Evolutionary conservation across 2,797 vertebrate species (phyloP).

Genomic region (Tadarida brasiliensis): DNA sequence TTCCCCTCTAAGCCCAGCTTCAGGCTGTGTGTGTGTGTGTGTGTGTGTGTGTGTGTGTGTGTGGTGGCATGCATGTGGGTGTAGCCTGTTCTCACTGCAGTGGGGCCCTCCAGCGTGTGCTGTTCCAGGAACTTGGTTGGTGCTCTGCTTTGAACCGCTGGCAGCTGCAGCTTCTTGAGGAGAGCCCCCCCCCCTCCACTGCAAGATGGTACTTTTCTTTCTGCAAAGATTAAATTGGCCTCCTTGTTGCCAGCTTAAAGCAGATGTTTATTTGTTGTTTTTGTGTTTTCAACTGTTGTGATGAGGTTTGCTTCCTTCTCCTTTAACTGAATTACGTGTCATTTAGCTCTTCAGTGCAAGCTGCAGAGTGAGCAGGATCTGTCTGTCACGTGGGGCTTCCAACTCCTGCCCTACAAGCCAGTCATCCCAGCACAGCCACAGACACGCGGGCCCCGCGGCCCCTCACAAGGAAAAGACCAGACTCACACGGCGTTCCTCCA

Average conservation of each 20-base stretch:
- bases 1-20: not conserved
- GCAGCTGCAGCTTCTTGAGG: conserved; percentile 82
- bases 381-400: not conserved
- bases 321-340: conserved; percentile 81
- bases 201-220: conserved; percentile 77
- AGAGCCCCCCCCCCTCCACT: conserved; percentile 21
- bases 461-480: not conserved
- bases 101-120: not conserved
- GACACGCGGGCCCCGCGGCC: not conserved
- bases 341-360: conserved; percentile 70
- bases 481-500: not conserved
- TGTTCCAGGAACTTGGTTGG: conserved; percentile 70
- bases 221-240: conserved; percentile 82
- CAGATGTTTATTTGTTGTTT: conserved; percentile 88
- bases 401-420: not conserved
- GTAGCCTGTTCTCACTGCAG: not conserved
- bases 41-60: not conserved
- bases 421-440: not conserved
- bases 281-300: conserved; percentile 77
- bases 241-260: conserved; percentile 78
- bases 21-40: not conserved
- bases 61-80: not conserved
- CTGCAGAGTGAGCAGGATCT: conserved; percentile 41
- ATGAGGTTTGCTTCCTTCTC: conserved; percentile 84
- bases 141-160: conserved; percentile 60